Evolutionary conservation across 2,113 vertebrate genomes (phyloP).

Genomic region (Uropsilus gracilis): DNA sequence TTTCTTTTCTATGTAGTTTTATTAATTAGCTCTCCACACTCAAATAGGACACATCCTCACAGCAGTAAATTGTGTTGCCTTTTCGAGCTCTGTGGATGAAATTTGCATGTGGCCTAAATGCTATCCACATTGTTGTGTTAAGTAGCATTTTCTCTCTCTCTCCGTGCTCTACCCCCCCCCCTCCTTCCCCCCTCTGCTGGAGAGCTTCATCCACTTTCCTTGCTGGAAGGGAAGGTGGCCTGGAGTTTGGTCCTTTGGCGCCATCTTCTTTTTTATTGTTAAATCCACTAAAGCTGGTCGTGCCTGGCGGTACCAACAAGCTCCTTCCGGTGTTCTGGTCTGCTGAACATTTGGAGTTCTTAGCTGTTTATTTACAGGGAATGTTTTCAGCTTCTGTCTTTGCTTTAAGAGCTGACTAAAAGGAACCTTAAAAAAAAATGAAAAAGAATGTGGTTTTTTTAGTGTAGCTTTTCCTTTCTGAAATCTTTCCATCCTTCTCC

Average conservation of each 20-base stretch:
- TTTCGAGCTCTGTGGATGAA: constrained; percentile 46
- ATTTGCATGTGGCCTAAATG: constrained; percentile 66
- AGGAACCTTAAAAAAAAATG: background rate
- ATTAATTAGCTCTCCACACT: constrained; percentile 65
- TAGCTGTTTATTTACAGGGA: constrained; percentile 63
- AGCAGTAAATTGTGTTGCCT: constrained; percentile 62
- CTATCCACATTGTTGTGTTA: constrained; percentile 68
- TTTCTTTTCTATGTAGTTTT: constrained; percentile 61
- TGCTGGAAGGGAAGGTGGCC: background rate
- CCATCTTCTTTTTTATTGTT: constrained; percentile 68
- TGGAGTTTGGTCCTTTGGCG: constrained; percentile 26
- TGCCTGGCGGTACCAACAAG: background rate
- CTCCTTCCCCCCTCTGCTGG: background rate
- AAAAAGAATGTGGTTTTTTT: constrained; percentile 22
- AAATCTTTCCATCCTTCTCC: background rate
- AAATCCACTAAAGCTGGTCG: constrained; percentile 45
- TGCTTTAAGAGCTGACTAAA: constrained; percentile 56
- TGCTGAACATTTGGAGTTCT: constrained; percentile 49
- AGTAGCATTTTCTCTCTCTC: constrained; percentile 57
- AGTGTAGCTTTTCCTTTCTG: constrained; percentile 26
- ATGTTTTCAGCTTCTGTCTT: constrained; percentile 56
- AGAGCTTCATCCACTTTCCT: constrained; percentile 45
- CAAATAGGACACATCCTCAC: constrained; percentile 31
- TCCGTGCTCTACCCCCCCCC: too few species aligned
- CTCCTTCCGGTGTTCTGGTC: constrained; percentile 32